Base-by-base conservation (phyloP, 2,888 invertebrate species). In the Xiphydria camelus region DNA sequence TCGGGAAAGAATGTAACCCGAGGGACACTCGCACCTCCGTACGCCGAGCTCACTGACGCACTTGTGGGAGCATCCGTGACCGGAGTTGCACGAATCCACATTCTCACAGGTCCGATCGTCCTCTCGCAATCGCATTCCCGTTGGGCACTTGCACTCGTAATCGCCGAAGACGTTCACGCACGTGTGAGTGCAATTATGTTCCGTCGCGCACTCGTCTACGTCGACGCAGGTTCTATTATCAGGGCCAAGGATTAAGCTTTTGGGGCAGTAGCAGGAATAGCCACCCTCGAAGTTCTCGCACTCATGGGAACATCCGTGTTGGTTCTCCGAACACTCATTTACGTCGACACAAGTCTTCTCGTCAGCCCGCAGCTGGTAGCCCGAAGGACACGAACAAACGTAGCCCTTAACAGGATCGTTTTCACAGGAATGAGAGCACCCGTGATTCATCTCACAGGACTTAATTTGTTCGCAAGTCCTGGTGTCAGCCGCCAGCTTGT, bases 21-120 rank as follows among this genome's bases (percentile, higher is more conserved):
- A 10, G 1, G 77, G 77, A 43, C 80, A 78, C 5, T 58, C 56
- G 40, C 80, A 80, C 47, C 79, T 80, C 29, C 81, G 82, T 19
- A 79, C 78, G 36, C 76, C 76, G 26, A 77, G 76, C n/a, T 73
- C 75, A 47, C 82, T 82, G 4, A 77, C 64, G 57, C 80, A 81
- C 29, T 62, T 59, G 51, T 80, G 78, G 7, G 79, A 79, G 59
- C 81, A 80, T 39, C 75, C 76, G 20, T 68, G 75, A 44, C 55
- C 29, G 6, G 19, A 52, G 10, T 37, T 23, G 23, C 57, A 61
- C 17, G 44, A 44, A 40, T 57, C 47, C 5, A 48, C 29, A 10
- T 36, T 40, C 10, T 32, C 15, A 19, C 67, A 66, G 4, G 55
- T 49, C 2, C 59, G 52, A 6, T 55, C 59, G 20, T 57, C 59